Percentiles rank a stretch among this genome's conserved stretches.
phyloP scores from a whole-genome alignment of 2,797 vertebrate genomes.

The Esox lucius region DNA sequence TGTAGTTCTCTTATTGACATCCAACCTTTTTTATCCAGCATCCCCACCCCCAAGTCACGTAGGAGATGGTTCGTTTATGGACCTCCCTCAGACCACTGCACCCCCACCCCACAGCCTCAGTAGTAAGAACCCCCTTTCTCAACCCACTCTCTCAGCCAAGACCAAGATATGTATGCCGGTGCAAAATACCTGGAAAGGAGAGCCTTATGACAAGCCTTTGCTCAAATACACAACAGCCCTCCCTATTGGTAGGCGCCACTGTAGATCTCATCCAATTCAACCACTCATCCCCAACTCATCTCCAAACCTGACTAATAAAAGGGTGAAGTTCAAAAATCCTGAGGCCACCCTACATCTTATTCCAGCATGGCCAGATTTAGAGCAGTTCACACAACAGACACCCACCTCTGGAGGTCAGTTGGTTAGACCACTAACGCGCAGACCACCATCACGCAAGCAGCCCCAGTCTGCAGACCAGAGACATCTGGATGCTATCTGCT shows the following conservation, averaged over 20 bases:
- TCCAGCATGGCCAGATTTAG: neutral
- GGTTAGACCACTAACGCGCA: neutral
- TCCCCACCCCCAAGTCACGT: neutral
- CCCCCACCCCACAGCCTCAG: neutral
- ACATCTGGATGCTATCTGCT: neutral
- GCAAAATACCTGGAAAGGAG: conserved; percentile 6
- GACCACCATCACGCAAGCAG: neutral
- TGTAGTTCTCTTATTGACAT: neutral
- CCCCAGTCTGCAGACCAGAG: neutral
- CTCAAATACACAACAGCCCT: conserved; percentile 1
- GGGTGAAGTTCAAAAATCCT: neutral
- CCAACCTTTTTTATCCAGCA: neutral
- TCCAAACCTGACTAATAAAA: neutral
- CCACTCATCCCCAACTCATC: neutral
- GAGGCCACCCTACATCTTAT: neutral
- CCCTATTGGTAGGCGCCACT: neutral
- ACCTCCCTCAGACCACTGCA: neutral
- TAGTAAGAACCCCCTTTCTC: neutral
- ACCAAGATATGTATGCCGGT: conserved; percentile 9
- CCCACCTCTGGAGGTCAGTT: neutral
- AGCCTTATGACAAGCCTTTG: conserved; percentile 10
- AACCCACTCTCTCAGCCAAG: neutral
- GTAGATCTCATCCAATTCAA: neutral
- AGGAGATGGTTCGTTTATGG: neutral
- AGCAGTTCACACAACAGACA: neutral